These are phyloP conservation scores for Stenoptilia bipunctidactyla DNA, from an alignment of 2,888 invertebrate genomes.

Conservation along the genomic window DNA sequence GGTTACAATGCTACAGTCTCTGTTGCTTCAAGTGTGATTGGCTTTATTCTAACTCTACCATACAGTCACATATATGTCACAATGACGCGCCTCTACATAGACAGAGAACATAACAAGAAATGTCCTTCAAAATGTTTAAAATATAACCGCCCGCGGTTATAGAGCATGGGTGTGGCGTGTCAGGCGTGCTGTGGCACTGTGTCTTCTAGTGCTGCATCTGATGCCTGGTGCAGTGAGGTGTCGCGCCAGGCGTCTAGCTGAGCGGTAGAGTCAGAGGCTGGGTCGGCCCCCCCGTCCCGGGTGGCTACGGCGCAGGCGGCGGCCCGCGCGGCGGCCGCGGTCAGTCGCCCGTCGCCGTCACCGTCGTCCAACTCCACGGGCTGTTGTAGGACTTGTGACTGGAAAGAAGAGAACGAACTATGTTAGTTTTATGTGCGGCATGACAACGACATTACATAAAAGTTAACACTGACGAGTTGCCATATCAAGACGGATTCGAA, in stretches of 20 bases:
- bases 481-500: no score
- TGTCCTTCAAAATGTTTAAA: no score
- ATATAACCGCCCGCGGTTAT: neutral
- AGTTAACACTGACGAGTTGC: no score
- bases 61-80: no score
- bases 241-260: slow-evolving; percentile 13
- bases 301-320: slow-evolving; percentile 51
- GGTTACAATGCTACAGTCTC: no score
- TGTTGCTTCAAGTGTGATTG: no score
- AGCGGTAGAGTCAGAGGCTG: no score
- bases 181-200: neutral
- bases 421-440: no score
- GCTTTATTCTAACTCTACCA: no score
- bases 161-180: neutral
- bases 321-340: slow-evolving; percentile 70
- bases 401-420: slow-evolving; percentile 39
- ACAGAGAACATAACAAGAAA: no score
- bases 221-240: slow-evolving; percentile 4
- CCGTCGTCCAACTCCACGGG: slow-evolving; percentile 76
- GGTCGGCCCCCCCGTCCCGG: slow-evolving; percentile 18
- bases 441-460: no score
- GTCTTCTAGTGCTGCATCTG: neutral
- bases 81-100: no score
- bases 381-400: slow-evolving; percentile 74
- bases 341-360: slow-evolving; percentile 76